Base-by-base conservation (phyloP, 2,888 invertebrate species). In the Yponomeuta malinellus region DNA sequence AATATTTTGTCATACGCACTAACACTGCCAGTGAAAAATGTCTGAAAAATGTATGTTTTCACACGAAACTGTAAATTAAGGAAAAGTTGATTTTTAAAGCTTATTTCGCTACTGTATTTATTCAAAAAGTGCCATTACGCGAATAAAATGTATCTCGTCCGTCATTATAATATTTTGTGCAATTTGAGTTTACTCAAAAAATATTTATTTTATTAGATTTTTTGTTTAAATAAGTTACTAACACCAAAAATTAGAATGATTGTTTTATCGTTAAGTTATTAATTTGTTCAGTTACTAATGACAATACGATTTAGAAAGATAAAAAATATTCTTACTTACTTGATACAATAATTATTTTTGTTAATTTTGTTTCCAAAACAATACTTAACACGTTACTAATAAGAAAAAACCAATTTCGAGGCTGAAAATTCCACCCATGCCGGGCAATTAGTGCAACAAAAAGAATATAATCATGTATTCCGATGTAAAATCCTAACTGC, bases 201-300 rank as follows among this genome's bases (percentile, higher is more conserved):
- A 15, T 31, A 86, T 86, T 85, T 88, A 89, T 89, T 90, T 85
- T 52, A 59, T 76, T 83, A 82, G 82, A 80, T 80, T 83, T 83
- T 85, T 43, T 43, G 43, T 83, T 80, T 86, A 85, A 79, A 82
- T 80, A 85, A 87, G 83, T 79, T 88, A 91, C 91, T 91, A 91
- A 91, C 91, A 91, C 91, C 91, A 91, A 91, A 91, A 86, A 90
- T 82, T 89, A 86, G 84, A 78, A 78, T 79, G 73, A 75, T 77
- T 79, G 48, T 70, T 66, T 65, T 70, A 3, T 64, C n/a, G 1
- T 64, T 33, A 63, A 66, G 48, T 63, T 72, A 23, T 69, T 64
- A 64, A 33, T 37, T 64, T 23, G 23, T 23, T 23, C 29, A 10
- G 31, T 31, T 64, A 10, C 64, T n/a, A 64, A 64, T 64, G 63